These are phyloP conservation scores for Pilophorus perplexus DNA, from an alignment of 2,888 invertebrate genomes.

Conservation along the genomic window DNA sequence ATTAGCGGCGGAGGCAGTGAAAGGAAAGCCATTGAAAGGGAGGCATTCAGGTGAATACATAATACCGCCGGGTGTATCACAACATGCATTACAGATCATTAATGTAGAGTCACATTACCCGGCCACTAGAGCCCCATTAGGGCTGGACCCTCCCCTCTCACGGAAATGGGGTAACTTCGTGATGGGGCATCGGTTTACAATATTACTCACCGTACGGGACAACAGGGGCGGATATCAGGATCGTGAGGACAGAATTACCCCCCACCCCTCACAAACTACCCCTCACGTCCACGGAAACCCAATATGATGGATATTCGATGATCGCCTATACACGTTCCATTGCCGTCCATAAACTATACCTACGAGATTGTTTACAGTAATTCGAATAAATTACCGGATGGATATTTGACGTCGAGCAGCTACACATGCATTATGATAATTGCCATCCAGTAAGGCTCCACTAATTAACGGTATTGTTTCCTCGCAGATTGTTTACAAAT, in stretches of 20 bases:
- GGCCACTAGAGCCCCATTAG: not conserved
- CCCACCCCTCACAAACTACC: conserved; percentile 14
- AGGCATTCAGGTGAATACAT: conserved; percentile 1
- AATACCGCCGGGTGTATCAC: conserved; percentile 31
- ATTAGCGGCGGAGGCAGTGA: conserved; percentile 6
- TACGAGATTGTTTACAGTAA: conserved; percentile 19
- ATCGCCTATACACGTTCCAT: too few species aligned
- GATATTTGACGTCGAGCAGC: conserved; percentile 19
- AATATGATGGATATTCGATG: too few species aligned
- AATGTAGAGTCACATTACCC: conserved; percentile 36
- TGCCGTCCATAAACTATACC: too few species aligned
- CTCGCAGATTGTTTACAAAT: too few species aligned
- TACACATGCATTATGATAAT: too few species aligned
- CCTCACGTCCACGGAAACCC: too few species aligned
- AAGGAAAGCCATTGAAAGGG: conserved; percentile 20
- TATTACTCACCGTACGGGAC: conserved; percentile 1
- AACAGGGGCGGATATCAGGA: too few species aligned
- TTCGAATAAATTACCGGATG: conserved; percentile 19
- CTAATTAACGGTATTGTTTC: too few species aligned
- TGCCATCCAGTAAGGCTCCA: too few species aligned
- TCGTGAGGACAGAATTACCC: too few species aligned
- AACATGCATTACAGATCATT: conserved; percentile 35
- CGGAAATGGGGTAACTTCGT: not conserved
- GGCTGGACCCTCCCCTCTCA: not conserved
- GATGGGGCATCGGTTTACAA: conserved; percentile 4